Conservation (phyloP, 2,113 vertebrate genomes). For the Meriones unguiculatus region DNA sequence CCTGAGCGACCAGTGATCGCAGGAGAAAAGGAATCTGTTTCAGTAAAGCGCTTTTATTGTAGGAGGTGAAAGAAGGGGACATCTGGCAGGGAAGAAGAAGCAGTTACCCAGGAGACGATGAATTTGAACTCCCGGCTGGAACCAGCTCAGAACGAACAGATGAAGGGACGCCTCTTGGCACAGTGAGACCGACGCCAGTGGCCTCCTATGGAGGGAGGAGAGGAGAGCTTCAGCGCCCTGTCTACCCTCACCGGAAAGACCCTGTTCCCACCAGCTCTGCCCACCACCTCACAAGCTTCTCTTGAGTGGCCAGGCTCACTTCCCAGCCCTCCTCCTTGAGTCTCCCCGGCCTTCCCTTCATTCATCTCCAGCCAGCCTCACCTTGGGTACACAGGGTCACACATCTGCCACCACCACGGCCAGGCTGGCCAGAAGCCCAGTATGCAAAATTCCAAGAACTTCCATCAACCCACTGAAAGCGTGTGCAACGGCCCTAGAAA, state of each 20-base stretch:
- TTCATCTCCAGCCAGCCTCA: neutral
- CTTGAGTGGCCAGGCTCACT: neutral
- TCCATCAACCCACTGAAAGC: neutral
- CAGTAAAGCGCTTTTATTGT: conserved; percentile 36
- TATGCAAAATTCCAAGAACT: conserved; percentile 44
- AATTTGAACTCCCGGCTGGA: neutral
- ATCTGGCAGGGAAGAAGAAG: neutral
- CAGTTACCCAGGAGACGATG: fast-evolving
- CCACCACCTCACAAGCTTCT: neutral
- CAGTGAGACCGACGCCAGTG: neutral
- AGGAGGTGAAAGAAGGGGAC: neutral
- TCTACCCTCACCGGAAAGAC: no score
- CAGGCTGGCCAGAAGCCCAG: neutral
- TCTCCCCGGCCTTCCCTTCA: neutral
- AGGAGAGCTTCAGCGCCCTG: neutral
- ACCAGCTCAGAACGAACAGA: conserved; percentile 49
- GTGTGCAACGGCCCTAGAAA: fast-evolving
- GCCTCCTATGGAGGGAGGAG: neutral
- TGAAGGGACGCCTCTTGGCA: fast-evolving
- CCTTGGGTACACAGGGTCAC: neutral
- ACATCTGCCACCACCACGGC: fast-evolving
- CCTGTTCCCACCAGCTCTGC: fast-evolving
- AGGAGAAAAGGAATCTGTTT: neutral
- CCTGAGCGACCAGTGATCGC: neutral
- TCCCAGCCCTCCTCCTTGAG: neutral